Percentiles rank a stretch among this genome's conserved stretches.
Evolutionary conservation across 1,140 invertebrate genomes (phyloP).

Genomic region (Rhizoglyphus robini): DNA sequence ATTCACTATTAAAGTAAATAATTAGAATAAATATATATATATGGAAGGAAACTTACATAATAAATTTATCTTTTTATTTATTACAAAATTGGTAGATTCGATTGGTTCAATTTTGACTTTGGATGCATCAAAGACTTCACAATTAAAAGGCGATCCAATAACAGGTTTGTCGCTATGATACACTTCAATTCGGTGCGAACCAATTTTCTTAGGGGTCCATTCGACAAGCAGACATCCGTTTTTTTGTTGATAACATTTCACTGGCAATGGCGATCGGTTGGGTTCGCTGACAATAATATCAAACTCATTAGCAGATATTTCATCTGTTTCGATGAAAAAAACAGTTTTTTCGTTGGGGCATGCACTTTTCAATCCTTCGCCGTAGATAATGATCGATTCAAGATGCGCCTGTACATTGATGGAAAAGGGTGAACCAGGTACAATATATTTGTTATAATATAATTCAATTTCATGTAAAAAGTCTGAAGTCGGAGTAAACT

Average conservation of each 20-base stretch:
- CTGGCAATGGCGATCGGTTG: slow-evolving; percentile 66
- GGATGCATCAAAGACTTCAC: slow-evolving; percentile 81
- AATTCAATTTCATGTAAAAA: slow-evolving; percentile 66
- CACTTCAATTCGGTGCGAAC: slow-evolving; percentile 67
- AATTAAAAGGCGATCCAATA: slow-evolving; percentile 85
- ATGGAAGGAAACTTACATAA: slow-evolving; percentile 45
- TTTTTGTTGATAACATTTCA: slow-evolving; percentile 86
- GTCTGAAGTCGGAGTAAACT: slow-evolving; percentile 65
- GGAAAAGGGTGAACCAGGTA: slow-evolving; percentile 39
- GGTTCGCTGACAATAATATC: slow-evolving; percentile 44
- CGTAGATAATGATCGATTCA: slow-evolving; percentile 56
- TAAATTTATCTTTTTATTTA: slow-evolving; percentile 68
- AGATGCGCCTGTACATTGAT: slow-evolving; percentile 43
- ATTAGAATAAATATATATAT: neutral
- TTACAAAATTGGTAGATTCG: slow-evolving; percentile 58
- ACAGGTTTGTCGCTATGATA: slow-evolving; percentile 77
- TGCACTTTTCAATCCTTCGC: slow-evolving; percentile 69
- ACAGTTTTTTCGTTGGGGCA: slow-evolving; percentile 60
- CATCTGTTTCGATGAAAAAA: slow-evolving; percentile 75
- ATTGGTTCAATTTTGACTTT: slow-evolving; percentile 50
- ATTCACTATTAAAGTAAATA: slow-evolving; percentile 46
- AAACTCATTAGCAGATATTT: slow-evolving; percentile 64
- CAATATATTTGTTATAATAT: slow-evolving; percentile 51
- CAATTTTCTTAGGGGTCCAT: slow-evolving; percentile 60
- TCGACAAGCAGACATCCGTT: slow-evolving; percentile 82